These are phyloP conservation scores for Eupleurogrammus muticus DNA, from an alignment of 2,797 vertebrate genomes.

Conservation along the genomic window DNA sequence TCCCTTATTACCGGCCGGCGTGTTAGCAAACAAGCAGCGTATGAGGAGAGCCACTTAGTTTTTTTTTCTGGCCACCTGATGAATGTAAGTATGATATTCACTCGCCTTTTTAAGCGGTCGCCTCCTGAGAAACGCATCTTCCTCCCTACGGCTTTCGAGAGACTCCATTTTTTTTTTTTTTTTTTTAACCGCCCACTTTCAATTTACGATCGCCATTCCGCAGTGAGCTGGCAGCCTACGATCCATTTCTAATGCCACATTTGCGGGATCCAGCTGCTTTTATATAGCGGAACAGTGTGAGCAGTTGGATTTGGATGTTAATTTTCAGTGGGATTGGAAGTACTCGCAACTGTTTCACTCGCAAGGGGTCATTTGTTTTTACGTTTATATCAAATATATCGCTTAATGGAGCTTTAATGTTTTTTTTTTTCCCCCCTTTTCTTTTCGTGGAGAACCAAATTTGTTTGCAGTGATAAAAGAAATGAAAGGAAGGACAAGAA, in stretches of 20 bases:
- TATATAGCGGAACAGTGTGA: neutral
- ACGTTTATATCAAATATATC: neutral
- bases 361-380: conserved; percentile 1
- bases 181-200: conserved; percentile 13
- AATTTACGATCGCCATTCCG: neutral
- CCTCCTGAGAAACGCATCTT: neutral
- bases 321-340: neutral
- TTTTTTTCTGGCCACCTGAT: conserved; percentile 10
- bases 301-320: neutral
- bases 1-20: conserved; percentile 6
- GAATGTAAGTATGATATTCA: conserved; percentile 19
- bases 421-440: conserved; percentile 22
- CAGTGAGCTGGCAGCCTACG: too few relatives aligned
- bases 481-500: conserved; percentile 7
- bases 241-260: conserved; percentile 4
- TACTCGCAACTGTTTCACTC: neutral
- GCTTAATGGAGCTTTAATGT: conserved; percentile 32
- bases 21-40: neutral
- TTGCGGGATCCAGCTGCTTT: neutral
- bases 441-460: conserved; percentile 14
- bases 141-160: neutral
- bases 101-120: neutral
- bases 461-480: neutral
- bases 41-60: neutral
- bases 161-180: conserved; percentile 13